A percentile compares a stretch with the other conserved stretches of the same genome.
Evolutionary conservation across 2,888 invertebrate genomes (phyloP).

Genomic region (Sarcophaga carnaria): DNA sequence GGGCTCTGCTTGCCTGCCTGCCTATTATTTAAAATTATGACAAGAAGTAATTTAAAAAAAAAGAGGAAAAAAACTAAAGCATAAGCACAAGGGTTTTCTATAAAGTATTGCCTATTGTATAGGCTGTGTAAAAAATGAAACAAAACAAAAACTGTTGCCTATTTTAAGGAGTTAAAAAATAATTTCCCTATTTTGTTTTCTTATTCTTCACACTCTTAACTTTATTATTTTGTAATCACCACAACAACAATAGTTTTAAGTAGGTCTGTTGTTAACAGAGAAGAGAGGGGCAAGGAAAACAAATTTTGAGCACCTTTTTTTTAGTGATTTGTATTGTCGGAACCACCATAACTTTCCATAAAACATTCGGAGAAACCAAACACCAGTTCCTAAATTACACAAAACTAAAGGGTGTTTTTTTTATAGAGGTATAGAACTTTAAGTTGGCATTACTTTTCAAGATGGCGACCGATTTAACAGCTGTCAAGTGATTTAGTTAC

Average conservation of each 20-base stretch:
- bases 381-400: background rate
- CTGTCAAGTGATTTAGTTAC: too few relatives aligned
- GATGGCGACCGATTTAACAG: too few relatives aligned
- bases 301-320: slow-evolving; percentile 34
- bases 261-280: slow-evolving; percentile 12
- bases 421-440: too few relatives aligned
- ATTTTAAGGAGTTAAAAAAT: slow-evolving; percentile 31
- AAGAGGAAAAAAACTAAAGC: background rate
- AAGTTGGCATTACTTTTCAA: too few relatives aligned
- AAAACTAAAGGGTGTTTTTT: too few relatives aligned
- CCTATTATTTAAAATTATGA: background rate
- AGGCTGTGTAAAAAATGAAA: slow-evolving; percentile 3
- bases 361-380: slow-evolving; percentile 27
- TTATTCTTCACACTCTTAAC: slow-evolving; percentile 27
- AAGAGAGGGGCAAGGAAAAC: background rate
- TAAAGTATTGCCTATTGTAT: slow-evolving; percentile 46
- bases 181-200: background rate
- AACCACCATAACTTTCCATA: slow-evolving; percentile 65
- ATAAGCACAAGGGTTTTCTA: background rate
- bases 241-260: slow-evolving; percentile 39
- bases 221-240: slow-evolving; percentile 54
- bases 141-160: slow-evolving; percentile 61
- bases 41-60: background rate
- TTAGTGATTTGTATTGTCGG: slow-evolving; percentile 67
- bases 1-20: background rate